Percentiles rank a stretch among this genome's conserved stretches.
These are phyloP conservation scores for Aselliscus stoliczkanus DNA, from an alignment of 2,797 vertebrate genomes.

Conservation along the genomic window DNA sequence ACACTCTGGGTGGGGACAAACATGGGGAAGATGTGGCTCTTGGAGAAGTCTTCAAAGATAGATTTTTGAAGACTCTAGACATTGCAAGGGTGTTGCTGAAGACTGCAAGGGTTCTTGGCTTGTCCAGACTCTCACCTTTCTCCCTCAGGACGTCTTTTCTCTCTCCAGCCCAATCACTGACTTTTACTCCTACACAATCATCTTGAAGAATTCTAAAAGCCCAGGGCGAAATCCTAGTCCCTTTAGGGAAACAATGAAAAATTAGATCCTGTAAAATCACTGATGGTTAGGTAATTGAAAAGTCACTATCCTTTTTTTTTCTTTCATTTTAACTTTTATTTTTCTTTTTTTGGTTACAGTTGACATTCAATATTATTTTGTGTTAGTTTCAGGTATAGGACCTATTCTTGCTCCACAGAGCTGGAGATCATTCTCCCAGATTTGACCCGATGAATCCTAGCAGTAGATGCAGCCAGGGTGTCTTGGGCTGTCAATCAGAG, in stretches of 20 bases:
- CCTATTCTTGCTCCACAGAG: background rate
- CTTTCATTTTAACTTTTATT: background rate
- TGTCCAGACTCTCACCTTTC: background rate
- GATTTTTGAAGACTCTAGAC: background rate
- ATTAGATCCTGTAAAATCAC: background rate
- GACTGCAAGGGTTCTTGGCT: background rate
- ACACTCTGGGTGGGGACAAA: background rate
- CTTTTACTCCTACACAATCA: background rate
- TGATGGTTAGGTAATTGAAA: background rate
- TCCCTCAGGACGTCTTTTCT: background rate
- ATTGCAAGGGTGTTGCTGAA: background rate
- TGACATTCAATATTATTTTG: too few relatives aligned
- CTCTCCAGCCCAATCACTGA: background rate
- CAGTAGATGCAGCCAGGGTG: slow-evolving; percentile 73
- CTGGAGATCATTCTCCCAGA: slow-evolving; percentile 64
- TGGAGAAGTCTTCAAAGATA: background rate
- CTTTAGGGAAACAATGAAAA: background rate
- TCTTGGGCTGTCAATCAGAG: slow-evolving; percentile 68
- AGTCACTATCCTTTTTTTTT: background rate
- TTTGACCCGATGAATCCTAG: slow-evolving; percentile 68
- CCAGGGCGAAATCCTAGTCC: background rate
- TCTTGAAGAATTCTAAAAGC: background rate
- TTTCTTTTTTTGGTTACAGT: too few relatives aligned
- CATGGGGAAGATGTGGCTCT: background rate
- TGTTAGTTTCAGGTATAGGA: background rate